Percentiles rank a stretch among this genome's conserved stretches.
Evolutionary conservation across 2,113 vertebrate genomes (phyloP).

Genomic region (Oncorhynchus tshawytscha): DNA sequence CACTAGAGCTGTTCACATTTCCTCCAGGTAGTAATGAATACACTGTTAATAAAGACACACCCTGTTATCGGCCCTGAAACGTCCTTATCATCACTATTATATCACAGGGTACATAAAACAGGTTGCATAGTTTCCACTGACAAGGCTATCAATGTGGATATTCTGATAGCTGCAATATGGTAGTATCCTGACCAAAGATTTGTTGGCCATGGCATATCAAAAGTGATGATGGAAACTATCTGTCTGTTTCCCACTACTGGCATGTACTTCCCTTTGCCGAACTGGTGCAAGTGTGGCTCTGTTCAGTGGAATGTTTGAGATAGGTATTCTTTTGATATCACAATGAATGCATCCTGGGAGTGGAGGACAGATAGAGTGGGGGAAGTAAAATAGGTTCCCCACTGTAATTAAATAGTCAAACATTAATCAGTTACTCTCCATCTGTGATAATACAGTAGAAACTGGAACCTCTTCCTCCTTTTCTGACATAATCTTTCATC

Average conservation of each 20-base stretch:
- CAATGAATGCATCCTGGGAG: not conserved
- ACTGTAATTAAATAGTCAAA: not conserved
- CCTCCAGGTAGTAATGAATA: not conserved
- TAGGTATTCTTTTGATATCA: not conserved
- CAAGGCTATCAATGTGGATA: no score
- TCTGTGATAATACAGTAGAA: not conserved
- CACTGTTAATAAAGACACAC: not conserved
- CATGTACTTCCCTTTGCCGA: no score
- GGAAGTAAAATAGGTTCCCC: not conserved
- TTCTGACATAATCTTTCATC: not conserved
- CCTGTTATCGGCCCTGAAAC: slow-evolving; percentile 1
- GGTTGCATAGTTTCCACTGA: no score
- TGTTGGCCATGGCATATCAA: no score
- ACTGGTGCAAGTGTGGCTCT: no score
- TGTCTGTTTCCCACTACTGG: no score
- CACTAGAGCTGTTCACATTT: not conserved
- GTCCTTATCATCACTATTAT: not conserved
- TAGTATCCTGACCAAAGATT: no score
- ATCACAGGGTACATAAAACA: not conserved
- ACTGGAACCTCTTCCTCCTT: no score
- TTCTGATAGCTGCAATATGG: no score
- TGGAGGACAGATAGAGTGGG: not conserved
- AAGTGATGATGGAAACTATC: no score
- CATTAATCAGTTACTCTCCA: not conserved
- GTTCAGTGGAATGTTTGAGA: no score